Conservation (phyloP, 1,140 invertebrate species). For the Pinna nobilis region DNA sequence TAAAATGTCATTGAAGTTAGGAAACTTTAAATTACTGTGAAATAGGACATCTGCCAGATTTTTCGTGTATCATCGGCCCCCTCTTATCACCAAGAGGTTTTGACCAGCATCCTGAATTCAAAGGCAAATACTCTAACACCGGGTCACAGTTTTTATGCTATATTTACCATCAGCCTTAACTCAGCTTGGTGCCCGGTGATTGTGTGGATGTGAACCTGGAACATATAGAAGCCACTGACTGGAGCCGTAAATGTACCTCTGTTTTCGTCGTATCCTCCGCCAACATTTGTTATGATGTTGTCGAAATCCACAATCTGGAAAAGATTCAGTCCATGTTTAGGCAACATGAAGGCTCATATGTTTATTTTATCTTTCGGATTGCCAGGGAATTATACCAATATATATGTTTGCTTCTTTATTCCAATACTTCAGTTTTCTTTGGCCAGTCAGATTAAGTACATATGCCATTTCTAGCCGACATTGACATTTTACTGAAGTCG, state of each 20-base stretch:
- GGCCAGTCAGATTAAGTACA: neutral
- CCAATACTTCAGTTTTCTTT: neutral
- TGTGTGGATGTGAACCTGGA: conserved; percentile 32
- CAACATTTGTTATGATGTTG: conserved; percentile 21
- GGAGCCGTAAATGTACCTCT: conserved; percentile 28
- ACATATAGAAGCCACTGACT: conserved; percentile 24
- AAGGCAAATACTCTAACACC: neutral
- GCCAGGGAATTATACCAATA: neutral
- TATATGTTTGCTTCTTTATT: neutral
- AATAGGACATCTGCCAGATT: no score
- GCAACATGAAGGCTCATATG: neutral
- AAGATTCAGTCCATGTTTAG: neutral
- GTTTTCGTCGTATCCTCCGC: conserved; percentile 9
- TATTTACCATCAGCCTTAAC: conserved; percentile 27
- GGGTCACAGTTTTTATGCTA: neutral
- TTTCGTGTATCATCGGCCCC: no score
- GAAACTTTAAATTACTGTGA: no score
- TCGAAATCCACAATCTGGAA: conserved; percentile 36
- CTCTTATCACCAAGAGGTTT: no score
- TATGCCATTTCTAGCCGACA: neutral
- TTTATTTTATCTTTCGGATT: neutral
- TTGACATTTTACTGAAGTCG: no score
- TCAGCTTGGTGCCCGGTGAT: conserved; percentile 20
- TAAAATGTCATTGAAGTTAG: no score
- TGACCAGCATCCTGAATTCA: no score